Percentiles rank a stretch among this genome's conserved stretches.
Conservation (phyloP, 1,140 invertebrate genomes). For the Matsumurasca onukii region DNA sequence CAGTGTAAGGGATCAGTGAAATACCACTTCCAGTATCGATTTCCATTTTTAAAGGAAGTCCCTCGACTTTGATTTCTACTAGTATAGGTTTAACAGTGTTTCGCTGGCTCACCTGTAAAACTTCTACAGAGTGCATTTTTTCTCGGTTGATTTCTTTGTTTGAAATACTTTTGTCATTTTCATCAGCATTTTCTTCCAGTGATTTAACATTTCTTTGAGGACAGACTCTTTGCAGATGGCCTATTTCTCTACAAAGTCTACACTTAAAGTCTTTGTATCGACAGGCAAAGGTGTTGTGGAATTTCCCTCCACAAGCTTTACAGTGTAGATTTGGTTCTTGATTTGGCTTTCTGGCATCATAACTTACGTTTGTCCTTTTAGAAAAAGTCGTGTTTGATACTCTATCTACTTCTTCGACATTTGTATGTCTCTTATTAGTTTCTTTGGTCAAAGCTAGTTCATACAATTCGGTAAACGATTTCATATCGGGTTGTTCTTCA, state of each 20-base stretch:
- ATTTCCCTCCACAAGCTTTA: neutral
- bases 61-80: neutral
- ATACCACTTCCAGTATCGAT: conserved; percentile 1
- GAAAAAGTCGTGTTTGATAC: too few species aligned
- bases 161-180: conserved; percentile 1
- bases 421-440: too few species aligned
- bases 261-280: neutral
- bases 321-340: too few species aligned
- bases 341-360: too few species aligned
- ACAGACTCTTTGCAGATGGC: neutral
- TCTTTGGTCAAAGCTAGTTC: too few species aligned
- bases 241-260: neutral
- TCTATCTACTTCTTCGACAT: too few species aligned
- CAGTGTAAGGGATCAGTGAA: too few species aligned
- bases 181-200: neutral
- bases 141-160: neutral
- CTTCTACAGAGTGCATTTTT: neutral
- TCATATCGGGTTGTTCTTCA: too few species aligned
- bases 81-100: neutral
- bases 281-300: neutral
- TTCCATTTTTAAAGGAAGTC: neutral
- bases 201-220: too few species aligned
- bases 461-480: too few species aligned
- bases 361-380: too few species aligned
- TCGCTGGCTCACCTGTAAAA: neutral